phyloP scores from a whole-genome alignment of 2,888 invertebrate genomes.

The Neria commutata region DNA sequence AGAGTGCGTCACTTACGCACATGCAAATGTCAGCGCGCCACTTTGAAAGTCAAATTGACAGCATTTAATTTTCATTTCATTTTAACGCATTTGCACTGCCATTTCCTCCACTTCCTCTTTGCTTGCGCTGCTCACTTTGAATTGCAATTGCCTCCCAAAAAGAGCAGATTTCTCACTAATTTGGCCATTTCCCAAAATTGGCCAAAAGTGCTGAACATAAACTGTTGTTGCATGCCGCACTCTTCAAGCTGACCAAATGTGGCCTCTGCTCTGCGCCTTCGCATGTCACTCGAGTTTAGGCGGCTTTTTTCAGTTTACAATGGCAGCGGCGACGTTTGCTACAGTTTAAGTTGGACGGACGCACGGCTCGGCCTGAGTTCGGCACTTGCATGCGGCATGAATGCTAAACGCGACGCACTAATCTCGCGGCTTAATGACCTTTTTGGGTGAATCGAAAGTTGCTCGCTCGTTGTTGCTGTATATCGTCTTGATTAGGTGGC shows the following conservation, averaged over 20 bases:
- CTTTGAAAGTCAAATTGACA: background rate
- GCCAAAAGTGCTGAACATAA: too few species aligned
- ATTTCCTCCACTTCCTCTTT: too few species aligned
- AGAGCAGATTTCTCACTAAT: too few species aligned
- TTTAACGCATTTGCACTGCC: too few species aligned
- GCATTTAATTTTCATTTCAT: constrained; percentile 12
- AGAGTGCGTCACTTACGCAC: background rate
- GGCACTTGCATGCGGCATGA: constrained; percentile 23
- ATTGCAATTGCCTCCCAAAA: too few species aligned
- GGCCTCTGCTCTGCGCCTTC: too few species aligned
- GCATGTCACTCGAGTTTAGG: background rate
- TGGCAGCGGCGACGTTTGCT: background rate
- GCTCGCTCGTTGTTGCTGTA: background rate
- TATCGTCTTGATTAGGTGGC: background rate
- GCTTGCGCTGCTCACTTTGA: background rate
- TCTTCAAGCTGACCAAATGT: too few species aligned
- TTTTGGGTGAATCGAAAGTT: constrained; percentile 6
- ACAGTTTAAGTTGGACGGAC: constrained; percentile 4
- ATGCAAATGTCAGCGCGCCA: background rate
- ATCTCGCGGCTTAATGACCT: constrained; percentile 14
- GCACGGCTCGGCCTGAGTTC: constrained; percentile 14
- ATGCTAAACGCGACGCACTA: constrained; percentile 21
- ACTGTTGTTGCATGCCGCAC: too few species aligned
- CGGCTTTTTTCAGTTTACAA: too few species aligned
- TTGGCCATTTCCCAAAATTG: too few species aligned